phyloP scores from a whole-genome alignment of 1,140 invertebrate species.

The Drosophila bocqueti region DNA sequence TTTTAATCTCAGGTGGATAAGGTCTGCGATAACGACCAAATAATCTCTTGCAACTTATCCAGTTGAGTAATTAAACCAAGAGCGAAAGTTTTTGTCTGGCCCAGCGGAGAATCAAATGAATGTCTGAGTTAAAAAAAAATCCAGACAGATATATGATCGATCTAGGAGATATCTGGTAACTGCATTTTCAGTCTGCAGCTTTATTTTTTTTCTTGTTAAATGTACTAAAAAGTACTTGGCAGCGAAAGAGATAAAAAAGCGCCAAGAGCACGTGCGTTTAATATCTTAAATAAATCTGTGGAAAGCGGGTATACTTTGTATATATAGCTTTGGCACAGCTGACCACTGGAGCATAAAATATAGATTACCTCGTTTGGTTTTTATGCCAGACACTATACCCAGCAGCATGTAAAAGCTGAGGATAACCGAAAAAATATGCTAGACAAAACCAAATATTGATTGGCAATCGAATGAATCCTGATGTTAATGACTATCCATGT shows the following conservation, averaged over 20 bases:
- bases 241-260: constrained; percentile 13
- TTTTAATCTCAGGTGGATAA: constrained; percentile 17
- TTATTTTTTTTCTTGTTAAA: neutral
- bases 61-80: constrained; percentile 34
- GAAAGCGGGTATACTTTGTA: constrained; percentile 16
- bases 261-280: constrained; percentile 31
- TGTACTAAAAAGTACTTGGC: neutral
- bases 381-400: constrained; percentile 19
- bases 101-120: constrained; percentile 13
- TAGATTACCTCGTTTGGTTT: constrained; percentile 27
- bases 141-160: constrained; percentile 27
- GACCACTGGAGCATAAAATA: constrained; percentile 40
- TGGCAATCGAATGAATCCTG: constrained; percentile 26
- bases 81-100: constrained; percentile 28
- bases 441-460: constrained; percentile 58
- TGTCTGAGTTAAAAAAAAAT: neutral
- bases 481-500: constrained; percentile 49
- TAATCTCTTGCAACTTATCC: constrained; percentile 21
- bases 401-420: neutral
- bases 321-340: constrained; percentile 47
- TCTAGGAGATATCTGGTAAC: neutral
- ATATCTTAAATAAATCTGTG: constrained; percentile 21
- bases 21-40: constrained; percentile 12
- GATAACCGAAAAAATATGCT: constrained; percentile 43
- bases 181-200: constrained; percentile 2